Evolutionary conservation across 2,888 invertebrate genomes (phyloP), one percentile per base, ranked within the genome.

Genomic region (Syrphus vitripennis): DNA sequence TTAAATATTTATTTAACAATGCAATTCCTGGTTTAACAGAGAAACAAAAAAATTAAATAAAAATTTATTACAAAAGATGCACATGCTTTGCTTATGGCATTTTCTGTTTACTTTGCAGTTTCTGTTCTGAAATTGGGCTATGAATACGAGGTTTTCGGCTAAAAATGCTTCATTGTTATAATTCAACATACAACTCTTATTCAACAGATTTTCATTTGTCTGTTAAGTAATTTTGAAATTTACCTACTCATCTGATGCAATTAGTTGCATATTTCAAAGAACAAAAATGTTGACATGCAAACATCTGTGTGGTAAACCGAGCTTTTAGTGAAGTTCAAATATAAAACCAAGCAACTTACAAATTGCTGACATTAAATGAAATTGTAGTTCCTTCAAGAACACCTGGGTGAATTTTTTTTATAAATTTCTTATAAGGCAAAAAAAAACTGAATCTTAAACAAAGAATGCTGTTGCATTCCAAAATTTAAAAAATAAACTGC

Each of bases 1-100:
- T 75, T 76, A 69, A 81, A 81, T 81, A 75, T 81, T 81, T 81
- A 57, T 37, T 67, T 26, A 61, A 42, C 31, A 80, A 69, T 80
- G 67, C 74, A 67, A 53, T 63, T 74, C 4, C 53, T 45, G 29
- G 10, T 45, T 24, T 42, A 42, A 19, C 12, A 48, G 21, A 50
- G 1, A 34, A 34, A 12, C 9, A 34, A 34, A 1, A 34, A 3
- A 7, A 3, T 34, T 19, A 5, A 65, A 19, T 37, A 70, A 24
- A 29, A 16, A 21, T 48, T 72, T 72, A 59, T 69, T 74, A 31
- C 40, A 59, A 19, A 34, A 50, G 37, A 26, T 40, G 65, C 63
- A 76, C 14, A 34, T 67, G 57, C 31, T 59, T 59, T 67, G 57
- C 31, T 59, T 59, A 12, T 42, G 42, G 37, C 4, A 40, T 55